A percentile compares a stretch with the other conserved stretches of the same genome.
Conservation (phyloP, 2,888 invertebrate species). For the Mayetiola destructor region DNA sequence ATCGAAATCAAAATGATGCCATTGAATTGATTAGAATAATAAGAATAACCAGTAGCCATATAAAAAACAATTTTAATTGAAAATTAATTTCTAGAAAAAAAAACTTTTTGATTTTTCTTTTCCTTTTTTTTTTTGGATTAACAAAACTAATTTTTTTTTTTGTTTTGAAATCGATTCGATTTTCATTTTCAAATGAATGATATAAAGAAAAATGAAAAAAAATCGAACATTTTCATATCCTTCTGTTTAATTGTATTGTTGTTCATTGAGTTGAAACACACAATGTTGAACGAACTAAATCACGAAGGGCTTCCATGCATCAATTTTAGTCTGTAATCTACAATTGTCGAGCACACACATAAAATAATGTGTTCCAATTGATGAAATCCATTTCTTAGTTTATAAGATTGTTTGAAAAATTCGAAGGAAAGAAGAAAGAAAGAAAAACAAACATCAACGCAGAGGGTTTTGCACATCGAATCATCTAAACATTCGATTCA, state of each 20-base stretch:
- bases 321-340: conserved; percentile 11
- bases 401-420: background rate
- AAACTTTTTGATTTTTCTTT: background rate
- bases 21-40: background rate
- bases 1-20: too few species aligned
- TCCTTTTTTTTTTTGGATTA: background rate
- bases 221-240: too few species aligned
- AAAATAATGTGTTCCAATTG: too few species aligned
- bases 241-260: too few species aligned
- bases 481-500: conserved; percentile 5
- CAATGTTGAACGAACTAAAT: conserved; percentile 3
- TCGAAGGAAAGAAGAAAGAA: background rate
- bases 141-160: background rate
- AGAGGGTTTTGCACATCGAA: conserved; percentile 9
- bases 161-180: background rate
- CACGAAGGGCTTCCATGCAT: conserved; percentile 14
- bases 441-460: background rate
- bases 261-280: background rate
- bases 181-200: too few species aligned
- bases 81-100: background rate
- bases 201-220: too few species aligned
- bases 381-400: too few species aligned
- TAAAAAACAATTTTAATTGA: background rate
- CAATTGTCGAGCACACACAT: too few species aligned
- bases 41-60: background rate